Evolutionary conservation across 1,140 invertebrate species (phyloP).

Genomic region (Cydia amplana): DNA sequence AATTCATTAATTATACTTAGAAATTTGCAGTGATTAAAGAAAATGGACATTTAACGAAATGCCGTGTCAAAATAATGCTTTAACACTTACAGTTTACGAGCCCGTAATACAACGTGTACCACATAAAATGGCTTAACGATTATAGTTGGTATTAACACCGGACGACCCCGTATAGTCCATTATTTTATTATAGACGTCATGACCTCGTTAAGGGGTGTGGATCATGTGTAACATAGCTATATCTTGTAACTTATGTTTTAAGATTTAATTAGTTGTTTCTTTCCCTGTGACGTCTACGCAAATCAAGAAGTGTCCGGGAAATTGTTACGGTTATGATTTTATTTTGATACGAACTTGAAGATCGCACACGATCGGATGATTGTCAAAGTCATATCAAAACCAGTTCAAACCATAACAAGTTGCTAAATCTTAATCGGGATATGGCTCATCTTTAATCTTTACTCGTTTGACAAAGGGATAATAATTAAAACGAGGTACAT

Average conservation of each 20-base stretch:
- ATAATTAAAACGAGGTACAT: neutral
- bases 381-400: no score
- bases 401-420: no score
- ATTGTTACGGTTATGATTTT: no score
- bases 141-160: slow-evolving; percentile 3
- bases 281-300: neutral
- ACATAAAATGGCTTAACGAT: slow-evolving; percentile 29
- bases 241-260: neutral
- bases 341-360: no score
- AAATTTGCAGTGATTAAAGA: neutral
- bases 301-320: no score
- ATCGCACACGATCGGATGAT: no score
- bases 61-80: slow-evolving; percentile 27
- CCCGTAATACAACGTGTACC: slow-evolving; percentile 25
- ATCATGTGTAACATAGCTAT: neutral
- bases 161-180: slow-evolving; percentile 24
- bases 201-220: neutral
- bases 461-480: no score
- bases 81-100: slow-evolving; percentile 24
- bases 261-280: neutral
- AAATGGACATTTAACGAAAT: slow-evolving; percentile 40
- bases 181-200: slow-evolving; percentile 25
- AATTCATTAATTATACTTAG: no score
- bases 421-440: no score
- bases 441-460: no score